Evolutionary conservation across 2,113 vertebrate genomes (phyloP), one percentile per base, ranked within the genome.

Genomic region (Peromyscus leucopus): DNA sequence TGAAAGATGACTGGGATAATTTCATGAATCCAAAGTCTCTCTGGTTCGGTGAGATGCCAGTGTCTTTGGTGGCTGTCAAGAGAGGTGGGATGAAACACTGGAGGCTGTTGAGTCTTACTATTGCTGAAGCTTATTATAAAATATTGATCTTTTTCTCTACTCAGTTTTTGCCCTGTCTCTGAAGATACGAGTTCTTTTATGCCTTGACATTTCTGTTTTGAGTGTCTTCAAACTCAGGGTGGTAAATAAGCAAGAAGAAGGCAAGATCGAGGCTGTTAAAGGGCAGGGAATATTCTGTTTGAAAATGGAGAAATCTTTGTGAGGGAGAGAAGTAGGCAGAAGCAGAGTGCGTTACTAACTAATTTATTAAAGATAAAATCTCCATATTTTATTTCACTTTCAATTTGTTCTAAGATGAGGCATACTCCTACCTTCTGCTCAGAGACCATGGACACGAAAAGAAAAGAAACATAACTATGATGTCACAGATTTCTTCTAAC

Each of bases 121-220:
- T 71, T 71, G 48, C 57, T 51, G 39, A 89, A 93, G 85, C 0
- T 15, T 55, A 33, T 46, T 42, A 83, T 76, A 69, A 92, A 95
- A 90, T 46, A 79, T 15, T 13, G 24, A 91, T 90, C 39, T 5
- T 61, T 87, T 42, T 94, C 88, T 46, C 59, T 42, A 19, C 11
- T 3, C 19, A 72, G 6, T 36, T 87, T 91, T 87, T 88, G 48
- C 80, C 19, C 90, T 91, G 74, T 12, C 15, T 84, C 19, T 79
- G 48, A 95, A 69, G 61, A 75, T 55, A 42, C 10, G 57, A 67
- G 4, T 76, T 92, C 88, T 59, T 88, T 96, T 76, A 92, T 71
- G 61, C 17, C 11, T 85, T 94, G n/a, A 55, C 75, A 93, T 90
- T 97, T 98, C 88, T 95, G 72, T 93, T 93, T 93, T 59, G 82